phyloP scores from a whole-genome alignment of 1,140 invertebrate genomes.

The Bacillus rossius region DNA sequence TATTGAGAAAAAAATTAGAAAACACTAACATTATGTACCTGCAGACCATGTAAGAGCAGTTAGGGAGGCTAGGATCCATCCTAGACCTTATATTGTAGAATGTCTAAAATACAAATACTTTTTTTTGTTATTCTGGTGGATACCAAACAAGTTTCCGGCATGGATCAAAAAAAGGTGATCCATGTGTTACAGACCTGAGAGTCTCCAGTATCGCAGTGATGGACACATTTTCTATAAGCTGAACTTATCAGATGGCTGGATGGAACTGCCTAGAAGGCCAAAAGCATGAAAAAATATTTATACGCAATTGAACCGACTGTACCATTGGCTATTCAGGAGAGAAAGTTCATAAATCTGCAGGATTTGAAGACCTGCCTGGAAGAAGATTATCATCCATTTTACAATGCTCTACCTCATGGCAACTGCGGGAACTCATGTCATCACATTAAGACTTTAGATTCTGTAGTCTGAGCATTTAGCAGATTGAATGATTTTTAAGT shows the following conservation, averaged over 20 bases:
- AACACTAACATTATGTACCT: constrained; percentile 21
- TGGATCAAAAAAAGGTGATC: neutral
- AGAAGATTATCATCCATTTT: no score
- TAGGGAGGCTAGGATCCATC: constrained; percentile 24
- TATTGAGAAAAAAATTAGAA: constrained; percentile 23
- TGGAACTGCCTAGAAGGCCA: constrained; percentile 8
- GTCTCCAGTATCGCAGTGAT: constrained; percentile 5
- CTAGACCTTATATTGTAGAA: constrained; percentile 6
- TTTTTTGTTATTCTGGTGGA: constrained; percentile 2
- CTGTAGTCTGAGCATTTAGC: no score
- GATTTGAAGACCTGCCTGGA: constrained; percentile 4
- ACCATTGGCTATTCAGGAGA: neutral
- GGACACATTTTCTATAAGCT: constrained; percentile 7
- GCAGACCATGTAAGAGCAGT: constrained; percentile 23
- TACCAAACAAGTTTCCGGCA: constrained; percentile 1
- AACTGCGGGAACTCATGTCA: no score
- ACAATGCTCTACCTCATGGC: no score
- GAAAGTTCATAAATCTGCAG: constrained; percentile 5
- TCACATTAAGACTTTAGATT: no score
- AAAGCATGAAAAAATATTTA: neutral
- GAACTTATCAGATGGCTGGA: constrained; percentile 1
- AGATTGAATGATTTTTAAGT: no score
- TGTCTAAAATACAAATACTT: neutral
- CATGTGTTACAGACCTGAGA: constrained; percentile 8
- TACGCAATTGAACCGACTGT: neutral